Percentiles rank a stretch among this genome's conserved stretches.
These are phyloP conservation scores for Lampris incognitus DNA, from an alignment of 2,113 vertebrate species.

Conservation along the genomic window DNA sequence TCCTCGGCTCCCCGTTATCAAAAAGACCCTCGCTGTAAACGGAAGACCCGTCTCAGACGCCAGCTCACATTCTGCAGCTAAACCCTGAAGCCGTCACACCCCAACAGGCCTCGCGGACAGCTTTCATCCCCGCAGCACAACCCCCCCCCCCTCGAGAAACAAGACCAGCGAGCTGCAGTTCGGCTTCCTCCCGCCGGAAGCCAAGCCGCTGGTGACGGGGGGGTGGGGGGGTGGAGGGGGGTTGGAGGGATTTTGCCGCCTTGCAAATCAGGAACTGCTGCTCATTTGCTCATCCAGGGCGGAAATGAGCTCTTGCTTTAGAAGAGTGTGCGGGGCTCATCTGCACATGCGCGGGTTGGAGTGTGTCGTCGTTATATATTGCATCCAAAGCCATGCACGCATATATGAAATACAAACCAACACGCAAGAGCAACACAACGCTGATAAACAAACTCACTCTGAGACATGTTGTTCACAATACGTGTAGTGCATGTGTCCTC, in stretches of 20 bases:
- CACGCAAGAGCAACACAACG: too few relatives aligned
- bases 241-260: not conserved
- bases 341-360: too few relatives aligned
- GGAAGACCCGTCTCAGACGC: constrained; percentile 34
- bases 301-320: too few relatives aligned
- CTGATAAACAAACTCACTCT: too few relatives aligned
- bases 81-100: constrained; percentile 48
- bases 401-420: too few relatives aligned
- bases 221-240: not conserved
- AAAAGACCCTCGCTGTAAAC: constrained; percentile 30
- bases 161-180: constrained; percentile 30
- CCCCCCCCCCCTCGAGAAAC: constrained; percentile 50
- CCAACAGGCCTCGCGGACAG: constrained; percentile 43
- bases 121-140: constrained; percentile 57
- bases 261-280: constrained; percentile 15
- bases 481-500: too few relatives aligned
- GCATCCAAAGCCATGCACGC: too few relatives aligned
- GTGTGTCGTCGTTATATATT: too few relatives aligned
- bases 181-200: not conserved
- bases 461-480: too few relatives aligned
- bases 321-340: too few relatives aligned
- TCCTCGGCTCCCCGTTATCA: not conserved
- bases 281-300: not conserved
- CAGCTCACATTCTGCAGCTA: constrained; percentile 30
- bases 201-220: not conserved